These are phyloP conservation scores for Volucella inflata DNA, from an alignment of 2,888 invertebrate species.

Conservation along the genomic window DNA sequence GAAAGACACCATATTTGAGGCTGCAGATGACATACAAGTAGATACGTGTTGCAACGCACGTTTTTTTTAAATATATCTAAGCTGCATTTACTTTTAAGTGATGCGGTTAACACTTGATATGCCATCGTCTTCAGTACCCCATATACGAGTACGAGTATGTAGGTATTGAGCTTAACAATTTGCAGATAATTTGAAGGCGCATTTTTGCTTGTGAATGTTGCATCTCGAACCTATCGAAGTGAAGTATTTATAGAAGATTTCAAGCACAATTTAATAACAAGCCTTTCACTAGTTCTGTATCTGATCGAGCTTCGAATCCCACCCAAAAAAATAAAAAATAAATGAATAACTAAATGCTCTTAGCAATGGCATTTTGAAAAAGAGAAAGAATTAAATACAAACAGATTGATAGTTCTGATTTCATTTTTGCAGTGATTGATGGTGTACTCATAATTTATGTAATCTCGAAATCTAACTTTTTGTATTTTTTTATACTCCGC, in stretches of 20 bases:
- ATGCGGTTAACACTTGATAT: neutral
- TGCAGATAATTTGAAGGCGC: neutral
- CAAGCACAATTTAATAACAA: conserved; percentile 24
- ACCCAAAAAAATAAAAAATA: conserved; percentile 17
- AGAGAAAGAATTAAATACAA: conserved; percentile 30
- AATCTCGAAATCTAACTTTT: no score
- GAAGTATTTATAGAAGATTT: conserved; percentile 9
- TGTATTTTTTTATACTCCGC: no score
- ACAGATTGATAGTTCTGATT: conserved; percentile 1
- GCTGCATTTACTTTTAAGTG: neutral
- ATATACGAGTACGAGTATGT: neutral
- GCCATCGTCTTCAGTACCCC: conserved; percentile 5
- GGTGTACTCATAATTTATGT: neutral
- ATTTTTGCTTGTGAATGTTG: conserved; percentile 12
- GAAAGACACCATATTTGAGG: conserved; percentile 56
- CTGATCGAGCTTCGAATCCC: conserved; percentile 43
- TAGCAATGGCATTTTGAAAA: conserved; percentile 53
- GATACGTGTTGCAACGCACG: conserved; percentile 41
- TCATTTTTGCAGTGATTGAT: neutral
- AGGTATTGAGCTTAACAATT: conserved; percentile 3
- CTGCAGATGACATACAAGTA: conserved; percentile 18
- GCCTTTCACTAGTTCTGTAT: conserved; percentile 57
- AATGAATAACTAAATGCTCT: neutral
- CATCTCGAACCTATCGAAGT: conserved; percentile 5
- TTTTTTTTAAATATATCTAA: conserved; percentile 7